Percentiles rank a stretch among this genome's conserved stretches.
Conservation (phyloP, 2,113 vertebrate species). For the Percina caprodes region DNA sequence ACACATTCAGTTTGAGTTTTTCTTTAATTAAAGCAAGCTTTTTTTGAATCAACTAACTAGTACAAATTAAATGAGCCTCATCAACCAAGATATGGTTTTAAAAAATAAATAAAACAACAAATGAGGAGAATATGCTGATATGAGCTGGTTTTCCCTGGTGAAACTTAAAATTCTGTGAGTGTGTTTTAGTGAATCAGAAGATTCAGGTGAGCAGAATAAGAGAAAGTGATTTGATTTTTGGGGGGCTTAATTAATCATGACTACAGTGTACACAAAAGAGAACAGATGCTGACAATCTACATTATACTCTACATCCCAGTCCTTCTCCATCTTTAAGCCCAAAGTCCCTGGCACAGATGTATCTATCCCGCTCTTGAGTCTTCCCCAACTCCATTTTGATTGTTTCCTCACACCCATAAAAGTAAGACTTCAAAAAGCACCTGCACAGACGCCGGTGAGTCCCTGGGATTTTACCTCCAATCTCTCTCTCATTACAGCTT, state of each 20-base stretch:
- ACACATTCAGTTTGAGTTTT: constrained; percentile 13
- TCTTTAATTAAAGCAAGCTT: constrained; percentile 41
- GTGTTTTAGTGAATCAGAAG: constrained; percentile 7
- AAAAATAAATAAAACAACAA: not conserved
- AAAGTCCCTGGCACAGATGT: constrained; percentile 48
- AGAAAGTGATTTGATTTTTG: constrained; percentile 3
- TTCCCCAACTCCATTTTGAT: constrained; percentile 47
- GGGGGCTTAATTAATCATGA: constrained; percentile 37
- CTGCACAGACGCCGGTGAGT: constrained; percentile 52
- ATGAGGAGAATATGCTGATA: not conserved
- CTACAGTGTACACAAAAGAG: not conserved
- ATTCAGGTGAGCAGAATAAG: constrained; percentile 29
- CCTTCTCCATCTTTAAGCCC: constrained; percentile 28
- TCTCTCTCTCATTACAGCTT: constrained; percentile 74
- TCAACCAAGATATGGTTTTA: not conserved
- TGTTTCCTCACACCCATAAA: constrained; percentile 62
- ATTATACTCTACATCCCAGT: not conserved
- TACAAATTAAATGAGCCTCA: constrained; percentile 27
- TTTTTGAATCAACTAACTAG: constrained; percentile 28
- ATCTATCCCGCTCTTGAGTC: constrained; percentile 39
- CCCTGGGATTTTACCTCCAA: constrained; percentile 66
- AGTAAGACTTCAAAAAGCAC: constrained; percentile 69
- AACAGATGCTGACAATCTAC: constrained; percentile 42
- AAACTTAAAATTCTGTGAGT: not conserved
- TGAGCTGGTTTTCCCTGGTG: not conserved